Evolutionary conservation across 92 coral and sea anemone genomes (phyloP).

Genomic region (Galaxea fascicularis): DNA sequence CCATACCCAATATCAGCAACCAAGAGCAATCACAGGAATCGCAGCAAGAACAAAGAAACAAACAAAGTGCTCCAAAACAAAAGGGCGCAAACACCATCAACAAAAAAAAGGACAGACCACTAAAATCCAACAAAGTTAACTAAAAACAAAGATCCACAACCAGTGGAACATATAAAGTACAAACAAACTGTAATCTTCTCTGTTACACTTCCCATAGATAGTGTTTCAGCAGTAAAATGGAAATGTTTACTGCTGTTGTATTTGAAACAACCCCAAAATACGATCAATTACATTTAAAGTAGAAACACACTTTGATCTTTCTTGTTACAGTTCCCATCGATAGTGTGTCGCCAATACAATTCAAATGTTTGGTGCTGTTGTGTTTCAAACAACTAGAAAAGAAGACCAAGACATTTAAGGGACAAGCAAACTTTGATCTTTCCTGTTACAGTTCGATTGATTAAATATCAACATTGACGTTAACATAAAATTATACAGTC

Average conservation of each 20-base stretch:
- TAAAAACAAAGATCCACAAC: conserved; percentile 52
- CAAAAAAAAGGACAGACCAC: conserved; percentile 35
- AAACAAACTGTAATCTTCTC: not conserved
- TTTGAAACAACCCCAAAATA: conserved; percentile 16
- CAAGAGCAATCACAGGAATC: conserved; percentile 44
- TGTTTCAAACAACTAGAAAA: conserved; percentile 29
- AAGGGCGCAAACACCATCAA: conserved; percentile 42
- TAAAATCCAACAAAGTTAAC: conserved; percentile 43
- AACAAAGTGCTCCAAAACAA: conserved; percentile 44
- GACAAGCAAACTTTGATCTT: no score
- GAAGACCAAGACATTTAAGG: no score
- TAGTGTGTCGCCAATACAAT: not conserved
- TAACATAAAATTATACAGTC: conserved; percentile 45
- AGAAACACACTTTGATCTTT: conserved; percentile 33
- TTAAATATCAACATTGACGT: conserved; percentile 36
- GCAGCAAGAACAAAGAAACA: conserved; percentile 20
- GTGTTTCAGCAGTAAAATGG: not conserved
- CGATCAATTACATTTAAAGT: conserved; percentile 37
- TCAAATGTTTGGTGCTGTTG: conserved; percentile 27
- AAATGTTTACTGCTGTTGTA: not conserved
- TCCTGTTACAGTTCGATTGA: no score
- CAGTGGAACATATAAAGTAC: conserved; percentile 28
- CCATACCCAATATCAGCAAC: conserved; percentile 46
- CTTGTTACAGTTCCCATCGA: conserved; percentile 39
- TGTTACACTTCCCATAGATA: not conserved